Conservation (phyloP, 2,113 vertebrate species). For the Zapornia atra region DNA sequence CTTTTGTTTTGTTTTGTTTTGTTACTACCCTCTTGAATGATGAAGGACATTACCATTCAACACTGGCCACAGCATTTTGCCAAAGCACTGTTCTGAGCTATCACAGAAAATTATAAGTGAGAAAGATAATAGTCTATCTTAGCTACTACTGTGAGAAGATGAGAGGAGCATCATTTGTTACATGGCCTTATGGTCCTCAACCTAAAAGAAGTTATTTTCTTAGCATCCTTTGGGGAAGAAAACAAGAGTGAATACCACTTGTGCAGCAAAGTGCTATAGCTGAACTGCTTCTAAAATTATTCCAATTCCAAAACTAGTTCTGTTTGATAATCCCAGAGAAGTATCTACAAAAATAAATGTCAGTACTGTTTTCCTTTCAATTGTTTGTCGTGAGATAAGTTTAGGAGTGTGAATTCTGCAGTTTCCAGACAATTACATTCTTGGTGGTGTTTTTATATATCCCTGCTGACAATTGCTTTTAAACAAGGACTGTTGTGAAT, state of each 20-base stretch:
- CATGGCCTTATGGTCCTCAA: not conserved
- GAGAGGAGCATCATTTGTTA: not conserved
- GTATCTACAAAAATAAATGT: not conserved
- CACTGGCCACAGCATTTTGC: not conserved
- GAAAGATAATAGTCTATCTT: not conserved
- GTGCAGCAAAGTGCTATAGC: not conserved
- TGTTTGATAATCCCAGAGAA: constrained; percentile 1
- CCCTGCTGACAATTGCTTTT: not conserved
- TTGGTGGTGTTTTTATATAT: not conserved
- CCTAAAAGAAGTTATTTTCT: not conserved
- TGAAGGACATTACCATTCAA: not conserved
- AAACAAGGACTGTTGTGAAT: not conserved
- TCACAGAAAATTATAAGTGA: not conserved
- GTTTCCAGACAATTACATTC: not conserved
- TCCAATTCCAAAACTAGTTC: not conserved
- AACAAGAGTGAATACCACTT: not conserved
- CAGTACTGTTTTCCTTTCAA: not conserved
- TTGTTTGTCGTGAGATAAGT: not conserved
- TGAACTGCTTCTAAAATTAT: constrained; percentile 39
- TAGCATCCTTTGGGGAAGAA: not conserved
- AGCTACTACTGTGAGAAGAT: not conserved
- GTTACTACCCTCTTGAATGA: not conserved
- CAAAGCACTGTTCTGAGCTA: not conserved
- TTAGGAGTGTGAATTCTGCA: not conserved
- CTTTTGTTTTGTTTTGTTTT: not conserved